Percentiles rank a stretch among this genome's conserved stretches.
Conservation (phyloP, 2,113 vertebrate species). For the Gymnorhina tibicen region DNA sequence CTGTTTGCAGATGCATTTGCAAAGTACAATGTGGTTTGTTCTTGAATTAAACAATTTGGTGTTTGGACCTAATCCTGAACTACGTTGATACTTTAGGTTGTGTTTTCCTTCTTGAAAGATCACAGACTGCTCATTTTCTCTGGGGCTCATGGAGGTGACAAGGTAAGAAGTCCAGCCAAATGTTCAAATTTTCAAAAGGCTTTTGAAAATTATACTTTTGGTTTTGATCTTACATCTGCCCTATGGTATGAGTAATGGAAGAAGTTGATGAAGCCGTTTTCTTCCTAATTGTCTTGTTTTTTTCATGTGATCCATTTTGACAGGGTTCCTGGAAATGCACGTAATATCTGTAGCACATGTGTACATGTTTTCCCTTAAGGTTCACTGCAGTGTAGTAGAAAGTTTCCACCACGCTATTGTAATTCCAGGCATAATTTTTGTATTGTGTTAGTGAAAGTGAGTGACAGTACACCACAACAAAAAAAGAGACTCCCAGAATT, state of each 20-base stretch:
- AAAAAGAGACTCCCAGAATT: constrained; percentile 18
- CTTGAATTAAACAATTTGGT: background rate
- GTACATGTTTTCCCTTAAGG: constrained; percentile 55
- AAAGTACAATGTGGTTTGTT: background rate
- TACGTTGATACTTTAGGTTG: background rate
- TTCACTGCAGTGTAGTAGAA: constrained; percentile 22
- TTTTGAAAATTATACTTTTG: background rate
- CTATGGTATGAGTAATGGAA: constrained; percentile 1
- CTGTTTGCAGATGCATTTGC: background rate
- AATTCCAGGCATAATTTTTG: constrained; percentile 41
- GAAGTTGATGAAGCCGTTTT: constrained; percentile 47
- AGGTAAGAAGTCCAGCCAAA: constrained; percentile 4
- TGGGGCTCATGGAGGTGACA: background rate
- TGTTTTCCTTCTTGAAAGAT: background rate
- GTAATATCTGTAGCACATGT: background rate
- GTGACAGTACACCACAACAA: background rate
- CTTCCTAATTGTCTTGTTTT: constrained; percentile 8
- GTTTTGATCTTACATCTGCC: constrained; percentile 21
- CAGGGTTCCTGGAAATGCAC: constrained; percentile 24
- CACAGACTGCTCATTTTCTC: background rate
- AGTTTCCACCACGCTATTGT: constrained; percentile 37
- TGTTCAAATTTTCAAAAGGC: background rate
- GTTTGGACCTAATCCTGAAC: background rate
- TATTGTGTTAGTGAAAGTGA: constrained; percentile 58
- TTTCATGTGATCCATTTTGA: constrained; percentile 33